phyloP scores from a whole-genome alignment of 2,888 invertebrate genomes.

The Ectobius pallidus region DNA sequence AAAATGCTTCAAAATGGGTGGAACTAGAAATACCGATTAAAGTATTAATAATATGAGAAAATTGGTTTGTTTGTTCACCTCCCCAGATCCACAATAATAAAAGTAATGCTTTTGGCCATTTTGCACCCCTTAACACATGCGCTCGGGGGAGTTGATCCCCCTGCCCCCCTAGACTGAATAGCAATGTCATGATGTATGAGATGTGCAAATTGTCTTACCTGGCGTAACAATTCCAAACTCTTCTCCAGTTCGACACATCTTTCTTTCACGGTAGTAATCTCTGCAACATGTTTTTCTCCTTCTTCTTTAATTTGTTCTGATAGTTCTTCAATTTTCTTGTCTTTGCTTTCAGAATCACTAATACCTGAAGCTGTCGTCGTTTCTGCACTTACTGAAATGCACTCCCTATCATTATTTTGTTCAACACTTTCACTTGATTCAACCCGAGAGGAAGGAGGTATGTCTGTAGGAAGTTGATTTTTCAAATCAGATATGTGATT shows the following conservation, averaged over 20 bases:
- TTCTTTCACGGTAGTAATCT: slow-evolving; percentile 55
- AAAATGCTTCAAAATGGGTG: too few relatives aligned
- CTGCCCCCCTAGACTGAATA: too few relatives aligned
- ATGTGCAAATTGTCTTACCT: slow-evolving; percentile 42
- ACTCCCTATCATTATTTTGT: too few relatives aligned
- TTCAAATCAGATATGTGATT: slow-evolving; percentile 48
- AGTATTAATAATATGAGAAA: too few relatives aligned
- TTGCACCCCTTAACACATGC: too few relatives aligned
- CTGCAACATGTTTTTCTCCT: slow-evolving; percentile 53
- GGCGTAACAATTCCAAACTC: slow-evolving; percentile 74
- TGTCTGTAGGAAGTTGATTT: slow-evolving; percentile 14
- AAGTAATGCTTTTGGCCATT: too few relatives aligned
- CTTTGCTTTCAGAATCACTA: background rate
- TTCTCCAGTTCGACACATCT: slow-evolving; percentile 72
- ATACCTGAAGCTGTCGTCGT: background rate
- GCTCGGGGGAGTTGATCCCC: too few relatives aligned
- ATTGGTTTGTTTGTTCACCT: too few relatives aligned
- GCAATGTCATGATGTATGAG: too few relatives aligned
- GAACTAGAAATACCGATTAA: too few relatives aligned
- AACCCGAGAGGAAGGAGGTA: background rate
- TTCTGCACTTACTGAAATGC: background rate
- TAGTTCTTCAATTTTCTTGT: background rate
- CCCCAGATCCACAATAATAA: too few relatives aligned
- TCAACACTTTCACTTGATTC: background rate
- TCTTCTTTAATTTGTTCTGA: background rate